A percentile compares a stretch with the other conserved stretches of the same genome.
These are phyloP conservation scores for Lepidocyrtoides sp. DNA, from an alignment of 2,888 invertebrate species.

Conservation along the genomic window DNA sequence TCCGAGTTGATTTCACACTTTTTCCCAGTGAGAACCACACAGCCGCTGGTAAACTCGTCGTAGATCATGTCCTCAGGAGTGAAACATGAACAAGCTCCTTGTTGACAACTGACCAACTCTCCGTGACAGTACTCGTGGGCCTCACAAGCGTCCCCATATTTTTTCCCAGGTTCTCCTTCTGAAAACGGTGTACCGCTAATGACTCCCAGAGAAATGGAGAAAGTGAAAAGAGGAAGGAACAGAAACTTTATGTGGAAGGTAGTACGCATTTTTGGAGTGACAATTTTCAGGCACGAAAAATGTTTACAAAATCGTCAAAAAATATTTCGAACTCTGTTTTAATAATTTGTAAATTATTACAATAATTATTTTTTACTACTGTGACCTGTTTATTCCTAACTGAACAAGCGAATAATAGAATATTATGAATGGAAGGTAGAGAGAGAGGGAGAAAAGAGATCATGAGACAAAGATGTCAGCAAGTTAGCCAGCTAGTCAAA, in stretches of 20 bases:
- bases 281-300: neutral
- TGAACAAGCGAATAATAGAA: neutral
- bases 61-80: slow-evolving; percentile 74
- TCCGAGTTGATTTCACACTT: slow-evolving; percentile 61
- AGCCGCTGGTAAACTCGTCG: slow-evolving; percentile 57
- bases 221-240: neutral
- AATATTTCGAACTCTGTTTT: neutral
- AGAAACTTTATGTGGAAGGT: neutral
- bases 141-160: slow-evolving; percentile 75
- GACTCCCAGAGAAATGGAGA: slow-evolving; percentile 43
- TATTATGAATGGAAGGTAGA: neutral
- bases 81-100: slow-evolving; percentile 67
- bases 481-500: neutral
- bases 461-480: neutral
- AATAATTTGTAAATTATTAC: no score
- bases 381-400: neutral
- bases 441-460: neutral
- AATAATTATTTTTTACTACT: no score
- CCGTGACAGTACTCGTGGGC: slow-evolving; percentile 68
- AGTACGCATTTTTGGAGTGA: slow-evolving; percentile 37
- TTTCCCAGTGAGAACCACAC: slow-evolving; percentile 66
- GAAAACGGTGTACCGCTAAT: slow-evolving; percentile 1
- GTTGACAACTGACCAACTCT: slow-evolving; percentile 67
- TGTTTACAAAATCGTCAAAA: neutral
- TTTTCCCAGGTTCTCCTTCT: slow-evolving; percentile 48